These are phyloP conservation scores for Catostomus latipinnis DNA, from an alignment of 2,797 vertebrate genomes.

Conservation along the genomic window DNA sequence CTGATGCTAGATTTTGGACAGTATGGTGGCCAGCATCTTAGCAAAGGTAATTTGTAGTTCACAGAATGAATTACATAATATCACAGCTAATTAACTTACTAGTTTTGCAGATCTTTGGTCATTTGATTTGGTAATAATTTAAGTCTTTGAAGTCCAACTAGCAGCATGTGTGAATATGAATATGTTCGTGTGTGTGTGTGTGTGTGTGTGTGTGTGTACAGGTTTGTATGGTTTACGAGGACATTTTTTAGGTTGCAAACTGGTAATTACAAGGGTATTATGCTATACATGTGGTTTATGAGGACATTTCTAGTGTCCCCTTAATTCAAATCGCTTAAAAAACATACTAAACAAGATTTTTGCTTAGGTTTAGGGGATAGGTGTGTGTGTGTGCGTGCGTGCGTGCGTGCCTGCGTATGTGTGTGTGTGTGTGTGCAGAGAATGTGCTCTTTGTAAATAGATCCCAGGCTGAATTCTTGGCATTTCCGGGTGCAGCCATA, in stretches of 20 bases:
- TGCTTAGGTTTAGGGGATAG: too few relatives aligned
- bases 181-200: too few relatives aligned
- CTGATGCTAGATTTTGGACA: not conserved
- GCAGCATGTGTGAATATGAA: not conserved
- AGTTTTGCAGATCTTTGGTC: not conserved
- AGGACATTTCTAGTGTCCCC: too few relatives aligned
- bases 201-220: too few relatives aligned
- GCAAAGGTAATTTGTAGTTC: not conserved
- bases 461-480: constrained; percentile 80
- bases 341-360: too few relatives aligned
- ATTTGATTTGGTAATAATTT: not conserved
- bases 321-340: too few relatives aligned
- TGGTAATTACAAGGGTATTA: too few relatives aligned
- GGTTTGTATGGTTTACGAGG: too few relatives aligned
- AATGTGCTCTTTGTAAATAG: constrained; percentile 81
- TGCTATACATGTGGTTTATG: too few relatives aligned
- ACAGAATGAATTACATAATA: not conserved
- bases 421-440: constrained; percentile 63
- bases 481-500: constrained; percentile 70
- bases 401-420: constrained; percentile 48
- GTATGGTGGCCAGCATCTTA: not conserved
- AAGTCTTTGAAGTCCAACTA: constrained; percentile 5
- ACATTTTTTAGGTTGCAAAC: too few relatives aligned
- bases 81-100: not conserved
- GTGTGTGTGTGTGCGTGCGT: too few relatives aligned